A percentile compares a stretch with the other conserved stretches of the same genome.
These are phyloP conservation scores for Paracentrotus lividus DNA, from an alignment of 53 echinoderm and acorn worm genomes.

Conservation along the genomic window DNA sequence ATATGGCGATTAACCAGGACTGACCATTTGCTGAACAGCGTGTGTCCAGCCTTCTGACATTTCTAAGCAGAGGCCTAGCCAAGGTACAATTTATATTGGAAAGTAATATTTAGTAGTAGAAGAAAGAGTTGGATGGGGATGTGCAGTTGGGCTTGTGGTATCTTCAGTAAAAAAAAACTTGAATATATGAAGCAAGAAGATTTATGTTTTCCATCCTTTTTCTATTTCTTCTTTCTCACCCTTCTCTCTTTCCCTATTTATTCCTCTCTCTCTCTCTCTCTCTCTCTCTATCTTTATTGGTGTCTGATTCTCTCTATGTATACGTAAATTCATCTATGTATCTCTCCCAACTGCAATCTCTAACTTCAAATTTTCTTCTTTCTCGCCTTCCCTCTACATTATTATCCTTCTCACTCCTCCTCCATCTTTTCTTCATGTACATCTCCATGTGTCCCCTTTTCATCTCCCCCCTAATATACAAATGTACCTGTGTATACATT, in stretches of 20 bases:
- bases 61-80: not conserved
- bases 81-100: not conserved
- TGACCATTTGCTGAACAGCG: not conserved
- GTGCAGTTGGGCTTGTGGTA: too few relatives aligned
- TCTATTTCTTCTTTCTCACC: not conserved
- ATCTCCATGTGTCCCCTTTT: too few relatives aligned
- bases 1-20: not conserved
- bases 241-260: not conserved
- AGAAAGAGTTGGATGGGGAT: not conserved
- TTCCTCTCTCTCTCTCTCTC: not conserved
- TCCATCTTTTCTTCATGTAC: too few relatives aligned
- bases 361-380: too few relatives aligned
- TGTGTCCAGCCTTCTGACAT: not conserved
- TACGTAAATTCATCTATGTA: too few relatives aligned
- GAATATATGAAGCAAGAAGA: not conserved
- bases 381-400: too few relatives aligned
- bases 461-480: too few relatives aligned
- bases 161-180: too few relatives aligned
- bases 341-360: too few relatives aligned
- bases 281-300: not conserved
- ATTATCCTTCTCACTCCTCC: too few relatives aligned
- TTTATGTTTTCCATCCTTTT: not conserved
- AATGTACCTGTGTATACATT: too few relatives aligned
- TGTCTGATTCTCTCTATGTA: too few relatives aligned
- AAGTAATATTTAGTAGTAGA: not conserved